Percentiles rank a stretch among this genome's conserved stretches.
phyloP scores from a whole-genome alignment of 2,888 invertebrate genomes.

The Dorcus parallelipipedus region DNA sequence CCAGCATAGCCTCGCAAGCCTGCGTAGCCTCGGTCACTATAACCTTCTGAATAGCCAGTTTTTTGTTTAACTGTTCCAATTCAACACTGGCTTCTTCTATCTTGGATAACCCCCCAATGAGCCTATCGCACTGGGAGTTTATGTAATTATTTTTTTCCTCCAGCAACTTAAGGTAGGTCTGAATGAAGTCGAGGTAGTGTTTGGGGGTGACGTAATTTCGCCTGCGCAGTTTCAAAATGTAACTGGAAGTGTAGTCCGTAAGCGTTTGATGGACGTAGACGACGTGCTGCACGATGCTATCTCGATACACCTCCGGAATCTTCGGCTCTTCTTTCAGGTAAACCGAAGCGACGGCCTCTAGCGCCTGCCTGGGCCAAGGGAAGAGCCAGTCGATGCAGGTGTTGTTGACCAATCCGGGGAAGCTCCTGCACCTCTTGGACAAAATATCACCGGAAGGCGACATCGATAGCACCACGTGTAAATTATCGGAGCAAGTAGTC shows the following conservation, averaged over 20 bases:
- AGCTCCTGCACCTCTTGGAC: conserved; percentile 81
- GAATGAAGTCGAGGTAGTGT: conserved; percentile 85
- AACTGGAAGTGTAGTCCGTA: conserved; percentile 68
- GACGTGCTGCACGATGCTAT: conserved; percentile 75
- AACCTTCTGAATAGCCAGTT: conserved; percentile 77
- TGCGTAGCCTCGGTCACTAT: conserved; percentile 73
- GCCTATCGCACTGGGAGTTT: conserved; percentile 63
- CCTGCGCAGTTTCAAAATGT: conserved; percentile 68
- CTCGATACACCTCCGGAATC: conserved; percentile 49
- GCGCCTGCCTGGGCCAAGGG: conserved; percentile 88
- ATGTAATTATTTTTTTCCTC: conserved; percentile 66
- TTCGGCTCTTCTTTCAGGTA: conserved; percentile 66
- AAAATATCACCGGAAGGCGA: conserved; percentile 81
- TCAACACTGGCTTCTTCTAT: conserved; percentile 85
- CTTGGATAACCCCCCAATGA: conserved; percentile 71
- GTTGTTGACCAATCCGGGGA: conserved; percentile 89
- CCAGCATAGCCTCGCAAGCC: conserved; percentile 75
- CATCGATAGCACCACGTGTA: conserved; percentile 90
- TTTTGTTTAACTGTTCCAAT: conserved; percentile 73
- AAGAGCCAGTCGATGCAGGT: conserved; percentile 93
- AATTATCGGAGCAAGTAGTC: conserved; percentile 72
- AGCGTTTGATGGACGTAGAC: conserved; percentile 82
- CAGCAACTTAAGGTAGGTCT: conserved; percentile 71
- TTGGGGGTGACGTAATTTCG: conserved; percentile 90
- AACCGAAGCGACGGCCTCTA: conserved; percentile 82